These are phyloP conservation scores for Apocheima hispidaria DNA, from an alignment of 2,888 invertebrate genomes.

Conservation along the genomic window DNA sequence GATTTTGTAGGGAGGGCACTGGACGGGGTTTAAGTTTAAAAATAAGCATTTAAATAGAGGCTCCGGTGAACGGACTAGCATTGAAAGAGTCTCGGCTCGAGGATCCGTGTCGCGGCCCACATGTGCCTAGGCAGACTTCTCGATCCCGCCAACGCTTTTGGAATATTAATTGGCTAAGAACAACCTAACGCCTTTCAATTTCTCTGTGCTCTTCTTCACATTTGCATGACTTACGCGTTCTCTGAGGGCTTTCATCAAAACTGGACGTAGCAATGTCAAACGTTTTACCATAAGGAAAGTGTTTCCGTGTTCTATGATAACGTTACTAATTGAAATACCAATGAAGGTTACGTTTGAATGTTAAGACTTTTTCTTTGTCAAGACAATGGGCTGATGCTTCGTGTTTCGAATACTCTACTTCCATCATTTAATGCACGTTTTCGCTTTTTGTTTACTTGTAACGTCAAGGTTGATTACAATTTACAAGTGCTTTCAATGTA, in stretches of 20 bases:
- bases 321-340: slow-evolving; percentile 31
- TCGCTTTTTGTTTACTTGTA: slow-evolving; percentile 22
- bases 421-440: slow-evolving; percentile 21
- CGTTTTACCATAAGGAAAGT: slow-evolving; percentile 49
- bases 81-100: slow-evolving; percentile 56
- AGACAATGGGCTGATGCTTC: slow-evolving; percentile 24
- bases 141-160: slow-evolving; percentile 72
- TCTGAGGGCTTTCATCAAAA: slow-evolving; percentile 54
- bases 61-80: slow-evolving; percentile 40
- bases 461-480: slow-evolving; percentile 21
- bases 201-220: slow-evolving; percentile 60
- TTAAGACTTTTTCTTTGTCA: slow-evolving; percentile 24
- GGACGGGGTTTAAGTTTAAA: slow-evolving; percentile 42
- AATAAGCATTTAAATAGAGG: slow-evolving; percentile 53
- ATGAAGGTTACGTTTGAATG: slow-evolving; percentile 27
- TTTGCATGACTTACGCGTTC: slow-evolving; percentile 59
- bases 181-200: slow-evolving; percentile 69
- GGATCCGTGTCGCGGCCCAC: slow-evolving; percentile 78
- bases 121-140: slow-evolving; percentile 63
- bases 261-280: slow-evolving; percentile 48
- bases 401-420: slow-evolving; percentile 29
- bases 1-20: slow-evolving; percentile 28
- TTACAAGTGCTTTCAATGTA: neutral
- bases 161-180: slow-evolving; percentile 73
- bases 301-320: slow-evolving; percentile 44